Evolutionary conservation across 2,797 vertebrate genomes (phyloP).

Genomic region (Acanthiza pusilla): DNA sequence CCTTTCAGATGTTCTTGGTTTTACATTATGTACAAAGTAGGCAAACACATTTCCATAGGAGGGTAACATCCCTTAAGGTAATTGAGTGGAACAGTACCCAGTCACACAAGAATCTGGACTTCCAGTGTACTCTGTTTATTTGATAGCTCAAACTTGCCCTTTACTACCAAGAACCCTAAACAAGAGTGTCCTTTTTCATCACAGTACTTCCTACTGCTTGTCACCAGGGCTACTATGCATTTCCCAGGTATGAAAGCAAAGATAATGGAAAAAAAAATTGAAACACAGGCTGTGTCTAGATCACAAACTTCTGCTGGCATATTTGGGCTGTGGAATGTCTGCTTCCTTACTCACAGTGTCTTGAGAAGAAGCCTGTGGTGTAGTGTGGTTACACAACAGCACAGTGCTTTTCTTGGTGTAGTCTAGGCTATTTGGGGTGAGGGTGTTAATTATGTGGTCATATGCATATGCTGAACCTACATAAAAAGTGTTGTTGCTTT

Average conservation of each 20-base stretch:
- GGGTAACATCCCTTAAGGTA: constrained; percentile 12
- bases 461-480: neutral
- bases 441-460: neutral
- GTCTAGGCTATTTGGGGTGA: neutral
- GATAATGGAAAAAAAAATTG: neutral
- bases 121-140: neutral
- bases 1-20: constrained; percentile 38
- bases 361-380: neutral
- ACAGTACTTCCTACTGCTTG: neutral
- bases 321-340: neutral
- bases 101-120: constrained; percentile 38
- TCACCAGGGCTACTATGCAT: neutral
- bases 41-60: constrained; percentile 12
- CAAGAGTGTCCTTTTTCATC: neutral
- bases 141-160: constrained; percentile 16
- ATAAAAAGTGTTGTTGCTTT: neutral
- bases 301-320: constrained; percentile 4
- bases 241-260: neutral
- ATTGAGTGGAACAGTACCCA: neutral
- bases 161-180: neutral
- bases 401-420: neutral
- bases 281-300: neutral
- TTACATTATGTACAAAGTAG: constrained; percentile 43
- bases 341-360: neutral
- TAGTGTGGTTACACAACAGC: neutral